Percentiles rank a stretch among this genome's conserved stretches.
Conservation (phyloP, 1,140 invertebrate species). For the Melipona quadrifasciata region DNA sequence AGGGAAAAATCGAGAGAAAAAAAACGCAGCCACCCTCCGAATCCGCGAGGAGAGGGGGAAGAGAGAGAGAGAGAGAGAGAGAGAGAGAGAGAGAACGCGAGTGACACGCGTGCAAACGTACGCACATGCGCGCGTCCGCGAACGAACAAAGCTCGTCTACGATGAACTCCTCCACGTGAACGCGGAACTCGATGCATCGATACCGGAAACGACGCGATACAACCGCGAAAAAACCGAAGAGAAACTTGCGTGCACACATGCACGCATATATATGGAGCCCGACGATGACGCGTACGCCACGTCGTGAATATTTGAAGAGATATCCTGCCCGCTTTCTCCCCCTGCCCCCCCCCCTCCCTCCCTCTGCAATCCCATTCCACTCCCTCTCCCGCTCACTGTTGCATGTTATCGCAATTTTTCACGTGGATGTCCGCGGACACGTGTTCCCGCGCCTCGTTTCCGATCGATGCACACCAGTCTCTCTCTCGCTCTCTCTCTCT, state of each 20-base stretch:
- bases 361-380: no score
- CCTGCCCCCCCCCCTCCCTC: slow-evolving; percentile 13
- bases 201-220: slow-evolving; percentile 63
- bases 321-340: slow-evolving; percentile 39
- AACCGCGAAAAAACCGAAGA: slow-evolving; percentile 50
- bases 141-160: slow-evolving; percentile 60
- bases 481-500: neutral
- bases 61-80: slow-evolving; percentile 7
- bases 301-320: slow-evolving; percentile 60
- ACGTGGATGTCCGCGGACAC: slow-evolving; percentile 26
- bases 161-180: slow-evolving; percentile 54
- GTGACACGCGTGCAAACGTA: neutral
- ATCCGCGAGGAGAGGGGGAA: neutral
- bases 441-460: slow-evolving; percentile 35
- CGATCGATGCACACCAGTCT: slow-evolving; percentile 15
- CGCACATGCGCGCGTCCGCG: neutral
- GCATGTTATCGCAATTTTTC: slow-evolving; percentile 30
- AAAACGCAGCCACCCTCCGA: neutral
- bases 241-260: slow-evolving; percentile 47
- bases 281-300: slow-evolving; percentile 18
- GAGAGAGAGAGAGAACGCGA: neutral
- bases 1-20: slow-evolving; percentile 29
- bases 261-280: neutral
- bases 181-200: slow-evolving; percentile 59
- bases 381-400: neutral